Evolutionary conservation across 2,888 invertebrate genomes (phyloP).

Genomic region (Dexiosoma caninum): DNA sequence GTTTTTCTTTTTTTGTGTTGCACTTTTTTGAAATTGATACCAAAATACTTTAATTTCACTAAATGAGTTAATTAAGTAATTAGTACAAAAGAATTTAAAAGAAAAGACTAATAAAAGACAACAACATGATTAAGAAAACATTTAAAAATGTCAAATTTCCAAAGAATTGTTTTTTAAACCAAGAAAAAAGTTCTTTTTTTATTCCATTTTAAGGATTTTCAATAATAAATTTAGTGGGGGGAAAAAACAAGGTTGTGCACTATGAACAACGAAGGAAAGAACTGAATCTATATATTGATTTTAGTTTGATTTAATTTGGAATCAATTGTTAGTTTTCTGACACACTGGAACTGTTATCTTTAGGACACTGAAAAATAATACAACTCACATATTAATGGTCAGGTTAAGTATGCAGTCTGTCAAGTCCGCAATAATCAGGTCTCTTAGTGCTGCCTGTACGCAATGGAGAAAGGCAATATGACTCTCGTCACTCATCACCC

Average conservation of each 20-base stretch:
- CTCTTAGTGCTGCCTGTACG: too few species aligned
- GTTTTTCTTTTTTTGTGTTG: conserved; percentile 15
- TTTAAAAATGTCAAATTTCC: conserved; percentile 32
- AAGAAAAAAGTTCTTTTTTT: conserved; percentile 41
- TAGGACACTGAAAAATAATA: too few species aligned
- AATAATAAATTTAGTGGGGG: background rate
- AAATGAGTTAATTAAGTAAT: conserved; percentile 73
- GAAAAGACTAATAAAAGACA: conserved; percentile 15
- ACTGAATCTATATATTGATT: too few species aligned
- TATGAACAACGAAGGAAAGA: background rate
- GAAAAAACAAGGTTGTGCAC: background rate
- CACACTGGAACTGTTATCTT: too few species aligned
- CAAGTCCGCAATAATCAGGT: too few species aligned
- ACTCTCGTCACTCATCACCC: too few species aligned
- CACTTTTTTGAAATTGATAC: conserved; percentile 58
- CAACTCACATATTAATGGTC: too few species aligned
- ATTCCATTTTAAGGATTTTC: background rate
- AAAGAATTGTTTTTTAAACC: conserved; percentile 15
- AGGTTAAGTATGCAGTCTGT: too few species aligned
- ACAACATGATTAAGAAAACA: conserved; percentile 39
- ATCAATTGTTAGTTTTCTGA: too few species aligned
- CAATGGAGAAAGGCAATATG: too few species aligned
- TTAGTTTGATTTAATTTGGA: too few species aligned
- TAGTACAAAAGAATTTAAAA: conserved; percentile 64
- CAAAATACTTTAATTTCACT: conserved; percentile 49